Evolutionary conservation across 2,113 vertebrate genomes (phyloP), one percentile per base, ranked within the genome.

Genomic region (Toxostoma redivivum): DNA sequence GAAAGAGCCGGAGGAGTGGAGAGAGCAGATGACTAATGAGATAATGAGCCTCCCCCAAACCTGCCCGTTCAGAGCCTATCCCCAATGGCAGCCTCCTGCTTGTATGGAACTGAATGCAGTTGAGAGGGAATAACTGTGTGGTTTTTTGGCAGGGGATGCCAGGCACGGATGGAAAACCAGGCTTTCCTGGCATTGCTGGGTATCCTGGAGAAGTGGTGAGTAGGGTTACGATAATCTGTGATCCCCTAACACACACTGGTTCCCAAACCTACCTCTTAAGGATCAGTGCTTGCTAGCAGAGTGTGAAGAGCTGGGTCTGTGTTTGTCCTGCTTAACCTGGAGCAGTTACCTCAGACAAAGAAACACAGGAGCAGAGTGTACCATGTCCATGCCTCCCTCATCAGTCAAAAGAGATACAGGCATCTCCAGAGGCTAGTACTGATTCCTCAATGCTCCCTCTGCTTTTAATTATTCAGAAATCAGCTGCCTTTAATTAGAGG

Each of bases 141-240:
- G 51, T 79, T 86, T 8, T 78, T 60, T 58, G 31, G 20, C 72
- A 97, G 94, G 95, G 96, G 24, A 71, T 83, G 62, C 57, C 14
- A 0, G 94, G 93, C 33, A 28, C 45, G 51, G 74, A 95, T 3
- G 88, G 96, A 83, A 95, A 90, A 81, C 90, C 92, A 62, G 97
- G 97, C 15, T 71, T 94, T 77, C 91, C 94, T 72, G 96, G 94
- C 35, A 38, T 84, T 51, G 67, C 88, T 51, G 97, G 95, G 10
- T 71, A 57, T 27, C 95, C 95, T 0, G 78, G 97, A 60, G 50
- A 76, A 31, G 53, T 84, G 82, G 96, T 97, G 62, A 91, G 96
- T 95, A 50, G 42, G 10, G 10, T 40, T 58, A 5, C 35, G 13
- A 5, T 38, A 28, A 44, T 17, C 35, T 31, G 19, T 30, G 56